Percentiles rank a stretch among this genome's conserved stretches.
These are phyloP conservation scores for Danaus melanippus DNA, from an alignment of 1,140 invertebrate genomes.

Conservation along the genomic window DNA sequence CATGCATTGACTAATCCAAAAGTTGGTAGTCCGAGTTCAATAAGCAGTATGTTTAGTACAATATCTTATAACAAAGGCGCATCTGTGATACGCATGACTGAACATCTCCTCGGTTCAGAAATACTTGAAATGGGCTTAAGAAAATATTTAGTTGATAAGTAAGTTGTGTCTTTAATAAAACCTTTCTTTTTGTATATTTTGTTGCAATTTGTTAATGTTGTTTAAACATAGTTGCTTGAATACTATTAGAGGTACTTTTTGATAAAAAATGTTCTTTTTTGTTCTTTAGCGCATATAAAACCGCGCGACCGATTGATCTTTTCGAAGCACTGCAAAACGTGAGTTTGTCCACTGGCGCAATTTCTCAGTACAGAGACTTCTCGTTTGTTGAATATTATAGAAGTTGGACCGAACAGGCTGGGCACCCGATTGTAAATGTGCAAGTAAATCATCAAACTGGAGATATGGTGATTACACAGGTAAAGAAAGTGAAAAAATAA, in stretches of 20 bases:
- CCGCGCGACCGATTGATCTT: slow-evolving; percentile 77
- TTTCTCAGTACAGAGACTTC: slow-evolving; percentile 49
- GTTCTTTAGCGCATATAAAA: slow-evolving; percentile 47
- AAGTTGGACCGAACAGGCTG: slow-evolving; percentile 68
- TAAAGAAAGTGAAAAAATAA: slow-evolving; percentile 15
- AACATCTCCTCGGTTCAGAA: slow-evolving; percentile 77
- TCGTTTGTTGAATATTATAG: slow-evolving; percentile 62
- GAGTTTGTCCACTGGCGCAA: slow-evolving; percentile 34
- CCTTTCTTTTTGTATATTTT: too few species aligned
- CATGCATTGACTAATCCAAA: slow-evolving; percentile 73
- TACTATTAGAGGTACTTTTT: too few species aligned
- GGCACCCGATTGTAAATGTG: slow-evolving; percentile 70
- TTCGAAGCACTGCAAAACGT: slow-evolving; percentile 76
- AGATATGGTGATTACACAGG: slow-evolving; percentile 69
- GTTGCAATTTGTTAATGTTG: too few species aligned
- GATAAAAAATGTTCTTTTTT: not conserved
- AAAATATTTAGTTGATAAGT: slow-evolving; percentile 71
- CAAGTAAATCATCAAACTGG: slow-evolving; percentile 64
- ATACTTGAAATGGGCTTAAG: slow-evolving; percentile 76
- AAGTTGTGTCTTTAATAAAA: slow-evolving; percentile 22
- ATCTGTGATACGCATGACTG: slow-evolving; percentile 83
- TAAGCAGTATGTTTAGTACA: slow-evolving; percentile 73
- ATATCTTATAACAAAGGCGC: slow-evolving; percentile 79
- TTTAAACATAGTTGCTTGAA: too few species aligned
- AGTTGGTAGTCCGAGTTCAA: slow-evolving; percentile 65